A percentile compares a stretch with the other conserved stretches of the same genome.
Conservation (phyloP, 2,888 invertebrate species). For the Xanthia icteritia region DNA sequence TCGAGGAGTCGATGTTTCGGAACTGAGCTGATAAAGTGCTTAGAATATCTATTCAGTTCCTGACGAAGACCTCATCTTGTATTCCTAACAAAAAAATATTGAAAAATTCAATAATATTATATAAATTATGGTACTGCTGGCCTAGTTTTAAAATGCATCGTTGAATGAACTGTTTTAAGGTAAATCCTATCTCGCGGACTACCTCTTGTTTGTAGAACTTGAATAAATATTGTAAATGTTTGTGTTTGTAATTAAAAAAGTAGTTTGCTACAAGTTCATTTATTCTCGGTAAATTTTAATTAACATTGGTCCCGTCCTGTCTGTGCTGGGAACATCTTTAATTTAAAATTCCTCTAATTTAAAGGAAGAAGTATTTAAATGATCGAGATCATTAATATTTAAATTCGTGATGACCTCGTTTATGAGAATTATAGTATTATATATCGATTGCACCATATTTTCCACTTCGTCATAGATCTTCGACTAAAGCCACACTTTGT, state of each 20-base stretch:
- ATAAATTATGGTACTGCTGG: conserved; percentile 41
- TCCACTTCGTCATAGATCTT: too few species aligned
- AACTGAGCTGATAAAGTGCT: not conserved
- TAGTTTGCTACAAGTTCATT: conserved; percentile 24
- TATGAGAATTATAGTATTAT: not conserved
- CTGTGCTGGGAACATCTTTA: not conserved
- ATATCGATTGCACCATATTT: too few species aligned
- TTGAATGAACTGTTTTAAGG: conserved; percentile 57
- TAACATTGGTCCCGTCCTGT: not conserved
- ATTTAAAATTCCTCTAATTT: not conserved
- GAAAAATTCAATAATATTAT: conserved; percentile 28
- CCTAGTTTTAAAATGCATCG: conserved; percentile 49
- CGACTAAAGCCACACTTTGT: too few species aligned
- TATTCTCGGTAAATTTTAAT: conserved; percentile 15
- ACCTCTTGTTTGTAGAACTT: conserved; percentile 22
- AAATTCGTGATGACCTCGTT: not conserved
- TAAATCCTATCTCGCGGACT: conserved; percentile 46
- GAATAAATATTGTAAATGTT: conserved; percentile 32
- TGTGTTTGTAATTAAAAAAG: conserved; percentile 34
- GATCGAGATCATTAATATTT: too few species aligned
- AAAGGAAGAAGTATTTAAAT: not conserved
- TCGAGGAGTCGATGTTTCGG: not conserved
- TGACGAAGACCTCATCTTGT: not conserved
- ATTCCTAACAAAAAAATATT: conserved; percentile 15
- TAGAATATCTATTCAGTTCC: too few species aligned